A percentile compares a stretch with the other conserved stretches of the same genome.
phyloP scores from a whole-genome alignment of 1,140 invertebrate species.

The Aphelinus atriplicis region DNA sequence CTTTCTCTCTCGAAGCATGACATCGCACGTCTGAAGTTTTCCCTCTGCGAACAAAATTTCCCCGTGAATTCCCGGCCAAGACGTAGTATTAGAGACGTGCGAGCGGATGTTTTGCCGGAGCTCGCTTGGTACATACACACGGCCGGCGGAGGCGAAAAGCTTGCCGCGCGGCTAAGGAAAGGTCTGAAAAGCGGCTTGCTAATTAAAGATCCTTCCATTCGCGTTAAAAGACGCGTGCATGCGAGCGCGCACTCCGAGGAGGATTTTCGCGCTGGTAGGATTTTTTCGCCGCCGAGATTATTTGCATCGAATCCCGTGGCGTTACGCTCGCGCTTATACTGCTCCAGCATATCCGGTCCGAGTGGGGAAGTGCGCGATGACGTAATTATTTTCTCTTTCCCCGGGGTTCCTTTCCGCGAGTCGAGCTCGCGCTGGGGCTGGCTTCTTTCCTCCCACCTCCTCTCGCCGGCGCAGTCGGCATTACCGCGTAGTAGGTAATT shows the following conservation, averaged over 20 bases:
- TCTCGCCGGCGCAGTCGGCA: conserved; percentile 21
- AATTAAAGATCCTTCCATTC: conserved; percentile 33
- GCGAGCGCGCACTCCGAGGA: background rate
- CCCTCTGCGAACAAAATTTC: background rate
- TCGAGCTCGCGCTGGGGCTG: background rate
- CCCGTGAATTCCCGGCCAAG: background rate
- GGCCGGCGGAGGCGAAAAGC: background rate
- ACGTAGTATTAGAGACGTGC: background rate
- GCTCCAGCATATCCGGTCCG: conserved; percentile 46
- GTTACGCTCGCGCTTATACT: background rate
- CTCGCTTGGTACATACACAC: too few relatives aligned
- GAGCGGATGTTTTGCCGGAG: too few relatives aligned
- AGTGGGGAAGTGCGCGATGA: conserved; percentile 45
- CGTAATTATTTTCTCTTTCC: conserved; percentile 53
- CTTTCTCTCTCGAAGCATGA: too few relatives aligned
- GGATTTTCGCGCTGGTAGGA: too few relatives aligned
- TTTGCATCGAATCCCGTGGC: conserved; percentile 23
- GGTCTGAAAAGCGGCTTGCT: conserved; percentile 19
- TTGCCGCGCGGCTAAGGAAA: background rate
- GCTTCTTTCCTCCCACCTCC: conserved; percentile 38
- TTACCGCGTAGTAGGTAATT: conserved; percentile 58
- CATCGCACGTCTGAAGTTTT: too few relatives aligned
- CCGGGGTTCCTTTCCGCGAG: conserved; percentile 14
- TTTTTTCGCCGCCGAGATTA: conserved; percentile 20
- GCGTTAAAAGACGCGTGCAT: conserved; percentile 16